A percentile compares a stretch with the other conserved stretches of the same genome.
Conservation (phyloP, 2,888 invertebrate genomes). For the Pristionchus fissidentatus region DNA sequence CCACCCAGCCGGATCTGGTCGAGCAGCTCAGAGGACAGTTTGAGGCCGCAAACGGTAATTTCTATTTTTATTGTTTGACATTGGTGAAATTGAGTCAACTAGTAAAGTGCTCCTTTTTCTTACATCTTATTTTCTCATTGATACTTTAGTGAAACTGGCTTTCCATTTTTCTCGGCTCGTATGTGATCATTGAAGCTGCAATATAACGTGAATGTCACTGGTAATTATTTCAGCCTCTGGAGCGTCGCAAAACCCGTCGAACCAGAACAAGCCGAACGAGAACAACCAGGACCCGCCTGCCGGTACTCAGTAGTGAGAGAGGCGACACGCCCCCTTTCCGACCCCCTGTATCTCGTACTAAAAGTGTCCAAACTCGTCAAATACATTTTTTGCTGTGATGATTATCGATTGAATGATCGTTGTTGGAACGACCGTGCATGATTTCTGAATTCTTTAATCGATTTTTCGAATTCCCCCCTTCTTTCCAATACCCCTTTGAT, state of each 20-base stretch:
- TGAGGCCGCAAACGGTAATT: constrained; percentile 51
- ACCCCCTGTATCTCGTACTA: background rate
- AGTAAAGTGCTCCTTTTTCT: too few species aligned
- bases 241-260: background rate
- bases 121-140: too few species aligned
- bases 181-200: too few species aligned
- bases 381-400: constrained; percentile 33
- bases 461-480: background rate
- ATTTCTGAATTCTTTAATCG: constrained; percentile 9
- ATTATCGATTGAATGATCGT: constrained; percentile 9
- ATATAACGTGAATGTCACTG: too few species aligned
- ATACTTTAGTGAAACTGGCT: too few species aligned
- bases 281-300: constrained; percentile 19
- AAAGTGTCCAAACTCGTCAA: constrained; percentile 10
- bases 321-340: background rate
- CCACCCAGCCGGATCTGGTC: constrained; percentile 85
- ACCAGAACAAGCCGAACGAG: too few species aligned
- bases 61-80: too few species aligned
- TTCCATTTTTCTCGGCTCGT: too few species aligned
- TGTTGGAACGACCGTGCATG: too few species aligned
- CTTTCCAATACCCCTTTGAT: background rate
- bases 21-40: constrained; percentile 84
- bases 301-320: constrained; percentile 12
- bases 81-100: too few species aligned
- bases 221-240: constrained; percentile 23